These are phyloP conservation scores for Scopus umbretta DNA, from an alignment of 2,113 vertebrate species.

Conservation along the genomic window DNA sequence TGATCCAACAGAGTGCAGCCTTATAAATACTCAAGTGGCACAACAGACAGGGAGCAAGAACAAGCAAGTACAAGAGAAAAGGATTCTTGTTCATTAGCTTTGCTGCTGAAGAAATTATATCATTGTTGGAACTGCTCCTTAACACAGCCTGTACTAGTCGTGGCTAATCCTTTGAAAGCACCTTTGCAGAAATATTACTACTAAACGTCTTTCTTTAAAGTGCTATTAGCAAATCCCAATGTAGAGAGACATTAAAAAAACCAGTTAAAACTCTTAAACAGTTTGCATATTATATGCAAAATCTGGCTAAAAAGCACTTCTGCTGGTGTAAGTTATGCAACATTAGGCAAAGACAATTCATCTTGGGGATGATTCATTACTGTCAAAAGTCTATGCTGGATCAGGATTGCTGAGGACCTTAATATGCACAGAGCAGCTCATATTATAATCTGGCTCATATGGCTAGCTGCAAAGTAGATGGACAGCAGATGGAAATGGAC, in stretches of 20 bases:
- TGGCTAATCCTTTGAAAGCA: neutral
- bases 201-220: neutral
- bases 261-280: neutral
- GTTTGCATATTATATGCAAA: neutral
- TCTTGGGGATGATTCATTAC: neutral
- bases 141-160: neutral
- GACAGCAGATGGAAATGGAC: neutral
- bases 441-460: neutral
- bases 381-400: neutral
- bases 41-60: neutral
- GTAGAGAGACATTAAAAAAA: neutral
- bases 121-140: neutral
- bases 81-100: neutral
- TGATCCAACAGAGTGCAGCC: neutral
- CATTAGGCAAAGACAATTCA: neutral
- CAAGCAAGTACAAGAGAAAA: neutral
- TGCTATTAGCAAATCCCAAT: neutral
- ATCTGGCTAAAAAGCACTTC: neutral
- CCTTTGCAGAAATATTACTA: neutral
- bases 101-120: neutral
- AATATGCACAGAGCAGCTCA: neutral
- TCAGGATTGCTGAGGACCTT: neutral
- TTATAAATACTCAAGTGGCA: neutral
- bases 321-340: neutral
- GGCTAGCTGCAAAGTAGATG: neutral